These are phyloP conservation scores for Lates japonicus DNA, from an alignment of 2,797 vertebrate species.

Conservation along the genomic window DNA sequence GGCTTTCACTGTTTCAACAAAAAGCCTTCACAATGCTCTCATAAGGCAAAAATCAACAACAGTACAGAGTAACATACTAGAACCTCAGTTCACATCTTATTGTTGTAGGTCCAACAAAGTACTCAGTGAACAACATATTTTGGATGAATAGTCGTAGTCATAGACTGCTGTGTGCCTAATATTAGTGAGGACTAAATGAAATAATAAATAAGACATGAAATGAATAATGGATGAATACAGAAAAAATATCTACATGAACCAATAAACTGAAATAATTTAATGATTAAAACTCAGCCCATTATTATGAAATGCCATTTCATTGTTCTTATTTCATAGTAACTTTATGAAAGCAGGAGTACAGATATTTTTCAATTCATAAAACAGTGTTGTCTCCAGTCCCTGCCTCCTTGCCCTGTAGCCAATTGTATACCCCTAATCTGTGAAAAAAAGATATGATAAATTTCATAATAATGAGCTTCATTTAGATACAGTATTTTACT, in stretches of 20 bases:
- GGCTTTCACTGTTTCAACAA: slow-evolving; percentile 14
- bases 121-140: background rate
- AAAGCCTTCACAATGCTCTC: slow-evolving; percentile 13
- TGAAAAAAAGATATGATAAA: background rate
- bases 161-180: background rate
- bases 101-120: slow-evolving; percentile 36
- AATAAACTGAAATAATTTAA: background rate
- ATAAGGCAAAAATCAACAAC: slow-evolving; percentile 46
- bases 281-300: background rate
- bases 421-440: background rate
- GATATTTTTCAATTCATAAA: background rate
- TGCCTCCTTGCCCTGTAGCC: too few relatives aligned
- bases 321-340: background rate
- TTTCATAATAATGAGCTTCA: background rate
- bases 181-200: background rate
- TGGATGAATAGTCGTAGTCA: slow-evolving; percentile 13
- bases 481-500: background rate
- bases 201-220: slow-evolving; percentile 1
- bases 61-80: background rate
- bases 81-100: slow-evolving; percentile 2
- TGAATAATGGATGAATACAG: slow-evolving; percentile 1
- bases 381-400: background rate
- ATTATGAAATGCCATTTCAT: background rate
- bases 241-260: background rate
- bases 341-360: background rate